Evolutionary conservation across 53 echinoderm and acorn worm species (phyloP).

Genomic region (Arbacia lixula): DNA sequence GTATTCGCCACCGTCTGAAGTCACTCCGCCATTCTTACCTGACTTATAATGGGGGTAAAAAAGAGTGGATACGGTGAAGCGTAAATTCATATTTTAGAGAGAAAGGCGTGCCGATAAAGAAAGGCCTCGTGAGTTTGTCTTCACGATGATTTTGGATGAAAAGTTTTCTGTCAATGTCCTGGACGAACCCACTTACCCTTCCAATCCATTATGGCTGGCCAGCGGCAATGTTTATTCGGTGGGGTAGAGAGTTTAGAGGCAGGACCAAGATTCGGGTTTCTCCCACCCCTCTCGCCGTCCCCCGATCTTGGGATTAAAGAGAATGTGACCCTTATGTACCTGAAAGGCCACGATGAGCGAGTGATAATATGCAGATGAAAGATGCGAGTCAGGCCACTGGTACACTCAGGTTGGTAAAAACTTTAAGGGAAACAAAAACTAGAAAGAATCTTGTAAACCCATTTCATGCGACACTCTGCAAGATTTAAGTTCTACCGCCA

Average conservation of each 20-base stretch:
- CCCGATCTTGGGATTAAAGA: constrained; percentile 40
- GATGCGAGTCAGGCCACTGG: constrained; percentile 18
- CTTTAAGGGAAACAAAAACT: no score
- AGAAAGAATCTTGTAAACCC: no score
- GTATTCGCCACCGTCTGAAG: no score
- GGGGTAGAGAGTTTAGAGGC: constrained; percentile 38
- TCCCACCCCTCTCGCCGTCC: background rate
- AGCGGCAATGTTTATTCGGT: constrained; percentile 56
- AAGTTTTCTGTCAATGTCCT: constrained; percentile 51
- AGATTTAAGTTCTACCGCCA: constrained; percentile 16
- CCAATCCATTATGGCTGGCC: constrained; percentile 57
- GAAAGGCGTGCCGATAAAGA: background rate
- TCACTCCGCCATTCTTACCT: no score
- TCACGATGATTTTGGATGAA: background rate
- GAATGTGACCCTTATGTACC: constrained; percentile 41
- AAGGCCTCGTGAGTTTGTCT: background rate
- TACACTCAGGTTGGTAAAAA: no score
- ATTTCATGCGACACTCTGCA: no score
- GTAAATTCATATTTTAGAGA: no score
- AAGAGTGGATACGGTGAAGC: no score
- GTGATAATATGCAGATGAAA: constrained; percentile 40
- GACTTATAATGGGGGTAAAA: no score
- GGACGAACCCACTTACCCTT: constrained; percentile 58
- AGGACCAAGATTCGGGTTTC: constrained; percentile 42
- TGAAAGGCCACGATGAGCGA: constrained; percentile 39